Evolutionary conservation across 2,113 vertebrate species (phyloP), one percentile per base, ranked within the genome.

Genomic region (Microcebus ravelobensis): DNA sequence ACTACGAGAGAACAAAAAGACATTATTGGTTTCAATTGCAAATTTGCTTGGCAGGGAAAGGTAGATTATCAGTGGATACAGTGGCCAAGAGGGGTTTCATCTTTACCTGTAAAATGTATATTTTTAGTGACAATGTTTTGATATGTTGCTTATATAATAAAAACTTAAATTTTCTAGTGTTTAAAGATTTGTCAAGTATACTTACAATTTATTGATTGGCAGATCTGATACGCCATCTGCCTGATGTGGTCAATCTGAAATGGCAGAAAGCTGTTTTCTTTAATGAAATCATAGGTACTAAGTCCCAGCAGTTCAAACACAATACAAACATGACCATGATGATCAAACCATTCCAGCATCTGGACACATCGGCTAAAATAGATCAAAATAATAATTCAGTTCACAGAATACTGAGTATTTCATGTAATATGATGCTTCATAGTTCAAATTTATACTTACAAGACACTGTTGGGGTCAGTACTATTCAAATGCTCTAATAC

Each of bases 341-440:
- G 99, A 98, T 99, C 99, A 98, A 99, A 99, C 99, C 99, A 99
- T 95, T 99, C 99, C 86, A 99, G 97, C 99, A 99, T 99, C 89
- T 99, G 99, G 87, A 99, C 99, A 96, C 99, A 99, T 45, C 99
- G 98, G 97, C 99, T 99, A 96, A n/a, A 98, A 98, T 3, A 79
- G 74, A 59, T 45, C 50, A 95, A 93, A 95, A 93, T 14, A 88
- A 90, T 25, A 94, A 87, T 34, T 98, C 50, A 76, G 59, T 57
- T 67, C 10, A 57, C 1, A 85, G 25, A 91, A 68, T 29, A 85
- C 36, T 85, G 18, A 8, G 90, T 94, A 39, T 1, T 57, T 10
- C 48, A 96, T 48, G 57, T 7, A 91, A 79, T 2, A 77, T 3
- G 36, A 27, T 8, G 45, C 61, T 34, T 84, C 77, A 48, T 18